Conservation (phyloP, 2,797 vertebrate species). For the Macroramphosus scolopax region DNA sequence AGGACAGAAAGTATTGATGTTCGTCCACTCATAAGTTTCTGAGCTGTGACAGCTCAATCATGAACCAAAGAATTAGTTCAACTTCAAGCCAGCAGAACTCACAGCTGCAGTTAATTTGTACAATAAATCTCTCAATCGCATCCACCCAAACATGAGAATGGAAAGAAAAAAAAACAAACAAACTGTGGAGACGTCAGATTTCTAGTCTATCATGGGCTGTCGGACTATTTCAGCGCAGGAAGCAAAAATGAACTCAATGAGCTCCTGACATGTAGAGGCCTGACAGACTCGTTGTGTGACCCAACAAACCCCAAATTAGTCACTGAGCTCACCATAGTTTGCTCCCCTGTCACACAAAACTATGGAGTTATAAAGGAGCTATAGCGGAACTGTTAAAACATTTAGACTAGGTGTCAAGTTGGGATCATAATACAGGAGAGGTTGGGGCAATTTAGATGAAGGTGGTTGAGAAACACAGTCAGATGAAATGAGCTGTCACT, state of each 20-base stretch:
- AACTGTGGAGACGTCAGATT: constrained; percentile 4
- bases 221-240: too few relatives aligned
- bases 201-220: background rate
- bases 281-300: constrained; percentile 1
- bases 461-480: constrained; percentile 13
- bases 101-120: constrained; percentile 9
- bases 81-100: background rate
- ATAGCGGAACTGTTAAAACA: constrained; percentile 40
- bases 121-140: constrained; percentile 21
- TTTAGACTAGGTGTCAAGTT: constrained; percentile 49
- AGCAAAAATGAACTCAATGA: background rate
- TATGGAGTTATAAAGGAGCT: background rate
- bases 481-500: constrained; percentile 3
- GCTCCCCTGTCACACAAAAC: background rate
- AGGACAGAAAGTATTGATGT: too few relatives aligned
- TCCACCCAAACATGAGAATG: background rate
- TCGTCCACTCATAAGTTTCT: too few relatives aligned
- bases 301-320: background rate
- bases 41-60: constrained; percentile 1
- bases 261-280: constrained; percentile 18
- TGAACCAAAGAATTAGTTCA: too few relatives aligned
- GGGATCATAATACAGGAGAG: constrained; percentile 2
- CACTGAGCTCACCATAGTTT: background rate
- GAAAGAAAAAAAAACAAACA: constrained; percentile 11
- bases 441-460: constrained; percentile 9